Evolutionary conservation across 2,113 vertebrate species (phyloP).

Genomic region (Planiliza haematocheilus): DNA sequence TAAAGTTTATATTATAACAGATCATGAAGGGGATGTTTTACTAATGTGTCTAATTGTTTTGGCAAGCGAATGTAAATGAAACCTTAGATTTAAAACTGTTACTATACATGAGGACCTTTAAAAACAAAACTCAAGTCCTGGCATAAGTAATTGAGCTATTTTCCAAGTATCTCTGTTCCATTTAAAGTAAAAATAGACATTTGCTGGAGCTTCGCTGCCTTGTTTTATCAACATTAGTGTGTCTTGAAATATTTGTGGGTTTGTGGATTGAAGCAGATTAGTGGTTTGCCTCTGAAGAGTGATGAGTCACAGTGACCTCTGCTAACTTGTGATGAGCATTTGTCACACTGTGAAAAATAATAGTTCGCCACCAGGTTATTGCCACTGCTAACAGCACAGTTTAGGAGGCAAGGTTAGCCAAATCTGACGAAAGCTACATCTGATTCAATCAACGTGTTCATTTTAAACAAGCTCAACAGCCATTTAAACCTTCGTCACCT

Average conservation of each 20-base stretch:
- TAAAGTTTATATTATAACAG: too few species aligned
- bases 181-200: too few species aligned
- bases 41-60: too few species aligned
- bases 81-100: too few species aligned
- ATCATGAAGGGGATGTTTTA: too few species aligned
- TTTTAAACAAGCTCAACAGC: background rate
- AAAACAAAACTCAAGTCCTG: too few species aligned
- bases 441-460: conserved; percentile 10
- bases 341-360: conserved; percentile 5
- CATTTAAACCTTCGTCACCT: background rate
- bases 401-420: background rate
- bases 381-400: background rate
- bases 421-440: background rate
- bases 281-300: background rate
- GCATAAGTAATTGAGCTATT: too few species aligned
- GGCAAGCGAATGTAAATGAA: too few species aligned
- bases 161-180: too few species aligned
- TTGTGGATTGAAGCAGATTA: background rate
- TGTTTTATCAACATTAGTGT: background rate
- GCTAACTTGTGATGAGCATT: conserved; percentile 29
- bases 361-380: background rate
- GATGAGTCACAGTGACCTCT: conserved; percentile 48
- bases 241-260: background rate
- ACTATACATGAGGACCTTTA: too few species aligned
- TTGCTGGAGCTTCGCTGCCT: background rate